These are phyloP conservation scores for Homarus americanus DNA, from an alignment of 1,140 invertebrate species.

Conservation along the genomic window DNA sequence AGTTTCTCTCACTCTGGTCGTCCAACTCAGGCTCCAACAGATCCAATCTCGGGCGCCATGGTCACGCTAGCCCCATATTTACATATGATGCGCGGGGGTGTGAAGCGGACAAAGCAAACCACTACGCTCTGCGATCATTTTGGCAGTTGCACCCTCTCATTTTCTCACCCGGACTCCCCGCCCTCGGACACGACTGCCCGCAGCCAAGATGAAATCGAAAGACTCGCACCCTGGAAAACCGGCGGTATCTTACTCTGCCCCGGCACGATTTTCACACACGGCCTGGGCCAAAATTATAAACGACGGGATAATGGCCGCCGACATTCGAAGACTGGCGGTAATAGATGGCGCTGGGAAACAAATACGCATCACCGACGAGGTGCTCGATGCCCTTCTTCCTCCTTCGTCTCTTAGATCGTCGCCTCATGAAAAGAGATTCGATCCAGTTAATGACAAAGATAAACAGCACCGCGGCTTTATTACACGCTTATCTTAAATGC, in stretches of 20 bases:
- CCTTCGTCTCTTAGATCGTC: background rate
- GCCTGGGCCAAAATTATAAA: constrained; percentile 27
- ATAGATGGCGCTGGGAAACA: constrained; percentile 29
- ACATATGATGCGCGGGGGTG: constrained; percentile 39
- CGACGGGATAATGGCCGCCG: constrained; percentile 36
- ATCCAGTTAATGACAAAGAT: constrained; percentile 53
- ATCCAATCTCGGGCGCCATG: constrained; percentile 2
- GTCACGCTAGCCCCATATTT: constrained; percentile 51
- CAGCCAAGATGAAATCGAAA: constrained; percentile 28
- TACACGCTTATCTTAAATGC: constrained; percentile 43
- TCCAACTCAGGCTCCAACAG: background rate
- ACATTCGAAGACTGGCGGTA: constrained; percentile 13
- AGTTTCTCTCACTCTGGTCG: too few species aligned
- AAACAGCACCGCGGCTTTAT: constrained; percentile 47
- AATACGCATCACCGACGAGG: background rate
- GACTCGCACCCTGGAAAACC: background rate
- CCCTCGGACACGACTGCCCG: constrained; percentile 24
- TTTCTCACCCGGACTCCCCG: constrained; percentile 40
- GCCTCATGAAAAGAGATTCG: constrained; percentile 23
- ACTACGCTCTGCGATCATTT: constrained; percentile 12
- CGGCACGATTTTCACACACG: background rate
- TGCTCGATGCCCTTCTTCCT: background rate
- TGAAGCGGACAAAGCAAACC: constrained; percentile 43
- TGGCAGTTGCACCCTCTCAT: constrained; percentile 36
- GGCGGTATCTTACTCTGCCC: constrained; percentile 9